Percentiles rank a stretch among this genome's conserved stretches.
Conservation (phyloP, 2,113 vertebrate genomes). For the Hemichromis elongatus region DNA sequence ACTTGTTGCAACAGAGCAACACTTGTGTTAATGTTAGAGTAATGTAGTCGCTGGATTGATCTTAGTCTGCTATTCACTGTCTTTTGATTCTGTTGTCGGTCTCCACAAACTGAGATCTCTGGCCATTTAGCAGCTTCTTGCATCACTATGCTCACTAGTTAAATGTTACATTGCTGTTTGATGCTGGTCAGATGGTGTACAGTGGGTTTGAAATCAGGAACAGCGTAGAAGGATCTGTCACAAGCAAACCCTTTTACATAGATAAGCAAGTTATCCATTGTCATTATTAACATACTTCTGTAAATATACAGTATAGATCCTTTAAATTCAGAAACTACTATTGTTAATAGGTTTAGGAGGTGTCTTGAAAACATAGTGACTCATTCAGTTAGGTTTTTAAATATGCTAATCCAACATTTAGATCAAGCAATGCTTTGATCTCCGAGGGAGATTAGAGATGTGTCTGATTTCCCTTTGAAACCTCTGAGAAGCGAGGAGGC, state of each 20-base stretch:
- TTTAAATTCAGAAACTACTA: background rate
- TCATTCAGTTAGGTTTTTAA: constrained; percentile 13
- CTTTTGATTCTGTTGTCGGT: fast-evolving
- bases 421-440: constrained; percentile 61
- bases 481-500: constrained; percentile 13
- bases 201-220: background rate
- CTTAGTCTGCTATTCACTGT: fast-evolving
- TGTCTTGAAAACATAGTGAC: background rate
- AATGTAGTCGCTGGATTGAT: background rate
- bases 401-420: constrained; percentile 55
- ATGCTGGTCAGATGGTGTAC: background rate
- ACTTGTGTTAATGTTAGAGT: background rate
- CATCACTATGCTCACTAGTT: background rate
- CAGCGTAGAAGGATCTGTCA: background rate
- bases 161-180: background rate
- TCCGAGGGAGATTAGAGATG: constrained; percentile 40
- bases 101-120: background rate
- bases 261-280: background rate
- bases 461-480: constrained; percentile 53
- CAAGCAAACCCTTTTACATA: background rate
- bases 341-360: background rate
- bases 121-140: background rate
- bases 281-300: background rate
- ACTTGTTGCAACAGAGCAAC: background rate
- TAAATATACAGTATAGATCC: background rate